Percentiles rank a stretch among this genome's conserved stretches.
phyloP scores from a whole-genome alignment of 2,888 invertebrate genomes.

The Electrophaes corylata region DNA sequence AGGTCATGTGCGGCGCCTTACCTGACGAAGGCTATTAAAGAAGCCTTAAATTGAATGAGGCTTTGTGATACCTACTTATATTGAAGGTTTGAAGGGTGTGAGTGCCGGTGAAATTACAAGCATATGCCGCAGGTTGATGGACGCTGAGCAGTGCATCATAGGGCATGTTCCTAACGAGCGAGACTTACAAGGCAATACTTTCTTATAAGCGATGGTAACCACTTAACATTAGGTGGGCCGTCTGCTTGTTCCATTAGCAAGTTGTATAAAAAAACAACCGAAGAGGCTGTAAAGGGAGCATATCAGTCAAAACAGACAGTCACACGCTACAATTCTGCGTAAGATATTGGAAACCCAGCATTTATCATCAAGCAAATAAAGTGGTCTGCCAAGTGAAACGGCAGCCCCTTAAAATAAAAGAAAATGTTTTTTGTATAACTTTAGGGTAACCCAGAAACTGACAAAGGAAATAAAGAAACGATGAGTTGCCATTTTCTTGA shows the following conservation, averaged over 20 bases:
- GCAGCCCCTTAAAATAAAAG: background rate
- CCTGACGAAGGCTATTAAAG: constrained; percentile 6
- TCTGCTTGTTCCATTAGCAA: too few species aligned
- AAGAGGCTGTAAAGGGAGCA: constrained; percentile 37
- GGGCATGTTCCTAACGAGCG: too few species aligned
- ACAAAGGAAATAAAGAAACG: constrained; percentile 14
- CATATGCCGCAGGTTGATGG: too few species aligned
- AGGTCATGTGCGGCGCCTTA: constrained; percentile 21
- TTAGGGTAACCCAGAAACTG: constrained; percentile 9
- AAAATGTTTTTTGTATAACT: background rate
- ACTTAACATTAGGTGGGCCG: too few species aligned
- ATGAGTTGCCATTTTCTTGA: constrained; percentile 14
- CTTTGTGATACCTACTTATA: constrained; percentile 43
- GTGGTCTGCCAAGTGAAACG: background rate
- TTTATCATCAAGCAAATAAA: background rate
- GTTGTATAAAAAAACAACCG: too few species aligned
- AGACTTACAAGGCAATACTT: too few species aligned
- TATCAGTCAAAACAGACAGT: too few species aligned
- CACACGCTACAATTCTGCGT: constrained; percentile 5
- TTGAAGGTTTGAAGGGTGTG: too few species aligned
- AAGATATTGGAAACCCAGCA: background rate
- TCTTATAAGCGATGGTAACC: too few species aligned
- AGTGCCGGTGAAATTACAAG: too few species aligned
- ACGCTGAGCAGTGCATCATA: too few species aligned
- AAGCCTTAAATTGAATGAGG: constrained; percentile 45